phyloP scores from a whole-genome alignment of 2,113 vertebrate species.

The Puma concolor region DNA sequence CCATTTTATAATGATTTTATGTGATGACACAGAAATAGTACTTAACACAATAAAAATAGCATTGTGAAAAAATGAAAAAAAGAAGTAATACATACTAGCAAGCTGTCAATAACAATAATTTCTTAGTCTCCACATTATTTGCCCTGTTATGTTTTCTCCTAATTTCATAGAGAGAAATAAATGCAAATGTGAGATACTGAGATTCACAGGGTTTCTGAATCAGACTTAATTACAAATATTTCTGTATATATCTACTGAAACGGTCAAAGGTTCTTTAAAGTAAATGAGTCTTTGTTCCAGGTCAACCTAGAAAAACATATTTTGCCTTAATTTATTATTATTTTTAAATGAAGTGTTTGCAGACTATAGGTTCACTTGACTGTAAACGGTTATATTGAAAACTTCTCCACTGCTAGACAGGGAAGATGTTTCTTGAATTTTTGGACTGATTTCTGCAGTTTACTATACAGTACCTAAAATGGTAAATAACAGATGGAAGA shows the following conservation, averaged over 20 bases:
- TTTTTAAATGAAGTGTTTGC: neutral
- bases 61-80: neutral
- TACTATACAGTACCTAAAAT: neutral
- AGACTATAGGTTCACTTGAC: neutral
- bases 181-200: neutral
- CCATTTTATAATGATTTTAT: no score
- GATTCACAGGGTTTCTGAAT: neutral
- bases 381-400: neutral
- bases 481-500: slow-evolving; percentile 62
- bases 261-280: neutral
- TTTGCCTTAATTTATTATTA: neutral
- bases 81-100: neutral
- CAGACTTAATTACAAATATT: slow-evolving; percentile 22
- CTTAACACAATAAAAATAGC: neutral
- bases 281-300: neutral
- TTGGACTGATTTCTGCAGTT: neutral
- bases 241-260: neutral
- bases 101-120: neutral
- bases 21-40: neutral
- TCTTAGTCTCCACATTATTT: neutral
- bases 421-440: neutral
- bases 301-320: neutral
- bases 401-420: neutral
- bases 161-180: neutral
- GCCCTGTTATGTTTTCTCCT: neutral